Evolutionary conservation across 2,113 vertebrate species (phyloP).

Genomic region (Colius striatus): DNA sequence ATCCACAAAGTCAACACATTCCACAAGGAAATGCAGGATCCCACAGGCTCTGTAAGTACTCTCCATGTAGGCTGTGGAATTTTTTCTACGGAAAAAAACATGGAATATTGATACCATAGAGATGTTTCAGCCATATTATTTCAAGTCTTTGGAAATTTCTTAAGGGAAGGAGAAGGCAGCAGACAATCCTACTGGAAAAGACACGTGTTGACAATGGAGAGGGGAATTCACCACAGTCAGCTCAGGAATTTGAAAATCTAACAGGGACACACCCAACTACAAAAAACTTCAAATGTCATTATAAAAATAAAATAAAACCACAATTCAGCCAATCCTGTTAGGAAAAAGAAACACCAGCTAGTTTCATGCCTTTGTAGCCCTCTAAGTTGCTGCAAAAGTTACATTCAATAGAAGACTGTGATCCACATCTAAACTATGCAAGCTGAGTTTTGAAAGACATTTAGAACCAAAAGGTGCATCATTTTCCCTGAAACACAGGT

Average conservation of each 20-base stretch:
- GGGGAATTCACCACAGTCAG: not conserved
- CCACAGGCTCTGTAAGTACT: not conserved
- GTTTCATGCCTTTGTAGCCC: too few relatives aligned
- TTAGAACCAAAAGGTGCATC: not conserved
- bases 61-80: not conserved
- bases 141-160: not conserved
- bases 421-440: not conserved
- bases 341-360: not conserved
- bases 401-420: not conserved
- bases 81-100: too few relatives aligned
- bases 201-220: slow-evolving; percentile 5
- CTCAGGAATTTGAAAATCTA: slow-evolving; percentile 17
- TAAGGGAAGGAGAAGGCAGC: not conserved
- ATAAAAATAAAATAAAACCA: not conserved
- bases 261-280: not conserved
- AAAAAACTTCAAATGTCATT: not conserved
- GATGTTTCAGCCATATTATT: not conserved
- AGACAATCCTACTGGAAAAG: slow-evolving; percentile 10
- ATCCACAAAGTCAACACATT: not conserved
- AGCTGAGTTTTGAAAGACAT: not conserved
- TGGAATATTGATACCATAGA: too few relatives aligned
- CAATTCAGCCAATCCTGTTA: not conserved
- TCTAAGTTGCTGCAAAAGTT: not conserved
- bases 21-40: not conserved
- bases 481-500: not conserved